Evolutionary conservation across 92 coral and sea anemone genomes (phyloP), one percentile per base, ranked within the genome.

Genomic region (Epizoanthus illoricatus): DNA sequence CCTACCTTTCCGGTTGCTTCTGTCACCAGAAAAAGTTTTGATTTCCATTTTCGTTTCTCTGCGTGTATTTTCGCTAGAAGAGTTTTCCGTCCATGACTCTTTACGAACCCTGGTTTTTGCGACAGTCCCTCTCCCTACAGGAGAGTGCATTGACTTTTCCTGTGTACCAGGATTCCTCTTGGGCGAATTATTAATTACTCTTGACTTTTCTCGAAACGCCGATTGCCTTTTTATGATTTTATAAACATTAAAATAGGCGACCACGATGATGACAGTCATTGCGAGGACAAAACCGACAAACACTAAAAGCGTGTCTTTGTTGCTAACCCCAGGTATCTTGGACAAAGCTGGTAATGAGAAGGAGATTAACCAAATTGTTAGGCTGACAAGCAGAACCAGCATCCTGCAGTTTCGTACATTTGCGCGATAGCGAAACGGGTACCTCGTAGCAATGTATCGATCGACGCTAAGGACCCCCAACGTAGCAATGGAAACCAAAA

Each of bases 401-500:
- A 65, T 70, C 52, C 41, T 73, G 15, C 80, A 85, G 67, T 81
- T 70, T 3, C 92, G 67, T 2, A 89, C 39, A 47, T 49, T 59
- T 16, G 89, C 81, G 63, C 92, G 85, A 75, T 89, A 89, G 42
- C 76, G 78, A 45, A 89, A 74, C 3, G 92, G 92, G 45, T 71
- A 81, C 65, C 67, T 73, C 36, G 85, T 75, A 24, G 92, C 92
- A 28, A 81, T 33, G 15, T 65, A 81, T 5, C 92, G 87, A 55
- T 89, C 92, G 3, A 89, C 59, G 21, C 89, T 89, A 21, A 85
- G 54, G 3, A 81, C 86, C 5, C 89, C 85, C 18, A 89, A 84
- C 23, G 85, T 85, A 0, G 89, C 79, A 5, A 89, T 68, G 0
- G 92, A 89, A 33, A 82, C 76, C 19, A 89, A 57, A 24, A 89